Evolutionary conservation across 2,888 invertebrate species (phyloP), one percentile per base, ranked within the genome.

Genomic region (Elysia crispata): DNA sequence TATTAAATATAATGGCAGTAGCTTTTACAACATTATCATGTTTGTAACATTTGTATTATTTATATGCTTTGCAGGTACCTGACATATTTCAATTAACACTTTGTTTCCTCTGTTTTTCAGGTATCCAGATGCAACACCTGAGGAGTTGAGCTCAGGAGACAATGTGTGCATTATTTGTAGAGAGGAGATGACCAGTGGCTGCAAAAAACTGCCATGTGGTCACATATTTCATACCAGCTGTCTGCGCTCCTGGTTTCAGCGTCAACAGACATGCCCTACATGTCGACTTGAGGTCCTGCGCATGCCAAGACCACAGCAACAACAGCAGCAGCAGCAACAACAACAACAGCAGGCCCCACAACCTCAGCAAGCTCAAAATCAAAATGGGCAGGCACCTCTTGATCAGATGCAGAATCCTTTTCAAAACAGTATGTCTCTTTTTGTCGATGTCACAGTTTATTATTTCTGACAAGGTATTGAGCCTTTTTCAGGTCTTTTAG

Each of bases 141-240:
- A 97, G 86, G 98, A 99, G 92, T 93, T 99, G 28, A 95, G 95
- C 41, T 95, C 96, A 18, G 90, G 89, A 0, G 99, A 99, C 93
- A 98, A 98, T 92, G 98, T 99, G 80, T 99, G 99, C 93, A 99
- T 99, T 88, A 99, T 99, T 88, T 99, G 99, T 92, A 95, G 98
- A 23, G 96, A 96, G 92, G 96, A 96, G 91, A 96, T 96, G 96
- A 94, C 94, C 78, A 93, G 94, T 49, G 94, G 84, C 31, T 90
- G 98, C 62, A 99, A 99, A 93, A 99, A 98, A 91, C 93, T 99
- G 84, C 99, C 99, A 0, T 99, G 99, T 93, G 98, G 98, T 92
- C 99, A 99, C 92, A 99, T 99, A 89, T 99, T 99, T 94, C 99
- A 99, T 93, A 97, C 98, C 69, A 96, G 97, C 77, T 99, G 99